Evolutionary conservation across 2,888 invertebrate species (phyloP).

Genomic region (Brachynemurus nebulosus): DNA sequence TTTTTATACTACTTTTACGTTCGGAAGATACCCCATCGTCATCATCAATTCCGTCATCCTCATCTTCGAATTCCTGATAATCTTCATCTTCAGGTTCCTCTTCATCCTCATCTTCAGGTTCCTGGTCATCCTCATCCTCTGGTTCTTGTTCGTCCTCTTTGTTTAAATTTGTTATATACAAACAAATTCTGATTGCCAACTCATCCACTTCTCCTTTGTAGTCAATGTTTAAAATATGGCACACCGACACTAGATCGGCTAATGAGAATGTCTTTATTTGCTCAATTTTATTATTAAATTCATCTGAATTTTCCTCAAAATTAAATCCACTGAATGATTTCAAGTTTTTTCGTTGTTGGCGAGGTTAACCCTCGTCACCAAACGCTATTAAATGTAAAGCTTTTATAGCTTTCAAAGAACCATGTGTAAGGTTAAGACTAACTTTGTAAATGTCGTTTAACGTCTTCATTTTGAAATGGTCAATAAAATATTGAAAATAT

Average conservation of each 20-base stretch:
- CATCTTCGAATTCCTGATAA: too few relatives aligned
- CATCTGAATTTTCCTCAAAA: slow-evolving; percentile 7
- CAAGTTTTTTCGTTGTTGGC: background rate
- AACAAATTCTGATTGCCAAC: slow-evolving; percentile 5
- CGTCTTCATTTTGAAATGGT: background rate
- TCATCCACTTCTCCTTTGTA: background rate
- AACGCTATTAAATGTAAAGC: slow-evolving; percentile 4
- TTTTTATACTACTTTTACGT: too few relatives aligned
- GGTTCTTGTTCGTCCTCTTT: background rate
- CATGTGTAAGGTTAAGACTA: background rate
- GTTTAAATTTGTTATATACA: slow-evolving; percentile 3
- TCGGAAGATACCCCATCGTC: too few relatives aligned
- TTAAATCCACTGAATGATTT: slow-evolving; percentile 7
- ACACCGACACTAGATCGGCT: slow-evolving; percentile 9
- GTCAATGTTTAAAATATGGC: slow-evolving; percentile 1
- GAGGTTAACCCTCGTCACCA: slow-evolving; percentile 2
- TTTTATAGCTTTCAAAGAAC: background rate
- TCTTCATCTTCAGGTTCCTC: too few relatives aligned
- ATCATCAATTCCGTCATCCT: too few relatives aligned
- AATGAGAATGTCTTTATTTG: background rate
- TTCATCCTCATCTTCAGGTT: slow-evolving; percentile 2
- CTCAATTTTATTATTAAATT: slow-evolving; percentile 9
- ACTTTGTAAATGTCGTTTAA: background rate
- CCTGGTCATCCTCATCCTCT: slow-evolving; percentile 4
- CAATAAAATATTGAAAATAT: too few relatives aligned